Conservation (phyloP, 92 coral and sea anemone genomes). For the Diadumene lineata region DNA sequence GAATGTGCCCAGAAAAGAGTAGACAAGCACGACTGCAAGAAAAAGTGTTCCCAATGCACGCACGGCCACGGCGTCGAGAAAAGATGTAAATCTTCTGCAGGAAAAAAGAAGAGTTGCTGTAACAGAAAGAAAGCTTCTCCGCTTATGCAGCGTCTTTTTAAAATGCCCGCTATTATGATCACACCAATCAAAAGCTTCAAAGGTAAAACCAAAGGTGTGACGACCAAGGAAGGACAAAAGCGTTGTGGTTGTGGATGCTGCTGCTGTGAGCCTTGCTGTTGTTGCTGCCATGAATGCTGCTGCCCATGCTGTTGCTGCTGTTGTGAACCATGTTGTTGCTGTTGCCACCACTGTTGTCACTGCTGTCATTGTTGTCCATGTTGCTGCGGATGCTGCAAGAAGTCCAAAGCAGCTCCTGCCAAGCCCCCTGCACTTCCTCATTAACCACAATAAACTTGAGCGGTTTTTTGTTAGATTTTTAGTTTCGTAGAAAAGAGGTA, state of each 20-base stretch:
- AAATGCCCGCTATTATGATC: slow-evolving; percentile 41
- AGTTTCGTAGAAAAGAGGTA: no score
- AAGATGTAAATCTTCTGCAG: slow-evolving; percentile 10
- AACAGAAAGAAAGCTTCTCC: slow-evolving; percentile 28
- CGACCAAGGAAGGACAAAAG: slow-evolving; percentile 17
- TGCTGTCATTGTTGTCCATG: slow-evolving; percentile 66
- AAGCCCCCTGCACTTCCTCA: not conserved
- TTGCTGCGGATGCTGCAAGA: slow-evolving; percentile 42
- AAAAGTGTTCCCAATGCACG: slow-evolving; percentile 18
- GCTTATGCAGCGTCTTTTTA: slow-evolving; percentile 36
- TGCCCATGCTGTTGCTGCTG: slow-evolving; percentile 57
- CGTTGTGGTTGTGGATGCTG: slow-evolving; percentile 68
- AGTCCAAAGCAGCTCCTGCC: slow-evolving; percentile 4
- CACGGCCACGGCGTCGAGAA: slow-evolving; percentile 34
- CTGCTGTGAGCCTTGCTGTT: slow-evolving; percentile 36
- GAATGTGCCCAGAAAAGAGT: slow-evolving; percentile 40
- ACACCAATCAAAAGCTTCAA: slow-evolving; percentile 28
- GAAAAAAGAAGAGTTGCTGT: slow-evolving; percentile 29
- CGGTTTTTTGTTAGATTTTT: no score
- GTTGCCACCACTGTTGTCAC: not conserved
- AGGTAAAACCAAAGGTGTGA: not conserved
- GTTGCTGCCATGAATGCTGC: slow-evolving; percentile 64
- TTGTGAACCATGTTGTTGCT: slow-evolving; percentile 15
- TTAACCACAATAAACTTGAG: not conserved
- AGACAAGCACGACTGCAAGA: slow-evolving; percentile 23